Base-by-base conservation (phyloP, 2,888 invertebrate species). In the Cryptus viduatorius region DNA sequence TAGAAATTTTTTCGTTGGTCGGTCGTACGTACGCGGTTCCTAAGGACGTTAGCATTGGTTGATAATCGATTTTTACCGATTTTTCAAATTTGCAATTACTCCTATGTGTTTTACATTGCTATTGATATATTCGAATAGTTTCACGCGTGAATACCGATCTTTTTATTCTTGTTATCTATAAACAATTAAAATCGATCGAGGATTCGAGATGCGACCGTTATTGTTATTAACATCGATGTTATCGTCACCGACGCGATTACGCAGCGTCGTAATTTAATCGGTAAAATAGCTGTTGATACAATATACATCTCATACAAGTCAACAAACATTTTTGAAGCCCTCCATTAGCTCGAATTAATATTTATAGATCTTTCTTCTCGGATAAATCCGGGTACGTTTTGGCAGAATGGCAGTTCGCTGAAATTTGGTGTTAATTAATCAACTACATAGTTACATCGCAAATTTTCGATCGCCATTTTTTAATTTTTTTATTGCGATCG, bases 311-410 rank as follows among this genome's bases (percentile, higher is more conserved):
- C 14, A 14, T 56, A 61, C 31, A 61, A 31, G 24, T 61, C 61
- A n/a, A 31, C 31, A 31, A 31, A 61, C 29, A 19, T 56, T 56
- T 56, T 53, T 48, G 10, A 12, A 31, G 61, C n/a, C 14, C n/a
- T n/a, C n/a, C 56, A 48, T 19, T 12, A 24, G 31, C 61, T 61
- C 61, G 61, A 31, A 61, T 61, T 14, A 61, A 31, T 61, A 61
- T 61, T 61, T 12, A 12, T 12, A 4, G 56, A 56, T 56, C 24
- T 16, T 24, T 56, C 10, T 19, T 19, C 19, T 24, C 61, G 61
- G 8, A 61, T 31, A 61, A 61, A 14, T 31, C 14, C n/a, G n/a
- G 14, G 7, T 61, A 29, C 61, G 61, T 61, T 61, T 61, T 56
- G 24, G 61, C 29, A 14, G 61, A 24, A 14, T 61, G 61, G 61